Evolutionary conservation across 2,888 invertebrate species (phyloP).

Genomic region (Saturnia japonica): DNA sequence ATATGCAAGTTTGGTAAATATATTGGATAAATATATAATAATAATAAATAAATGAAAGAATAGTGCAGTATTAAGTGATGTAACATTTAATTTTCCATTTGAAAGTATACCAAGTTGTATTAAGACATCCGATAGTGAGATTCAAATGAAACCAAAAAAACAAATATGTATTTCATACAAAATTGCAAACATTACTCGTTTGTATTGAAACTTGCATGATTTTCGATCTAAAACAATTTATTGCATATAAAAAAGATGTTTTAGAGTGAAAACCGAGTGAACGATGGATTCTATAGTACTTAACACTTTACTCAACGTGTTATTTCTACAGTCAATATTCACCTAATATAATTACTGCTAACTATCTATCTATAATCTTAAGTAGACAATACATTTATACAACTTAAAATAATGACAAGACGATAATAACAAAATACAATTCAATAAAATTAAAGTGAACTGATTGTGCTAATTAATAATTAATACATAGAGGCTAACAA

Average conservation of each 20-base stretch:
- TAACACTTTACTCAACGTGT: conserved; percentile 31
- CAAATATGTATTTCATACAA: conserved; percentile 70
- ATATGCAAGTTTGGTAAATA: no score
- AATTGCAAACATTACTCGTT: conserved; percentile 44
- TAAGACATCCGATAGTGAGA: conserved; percentile 79
- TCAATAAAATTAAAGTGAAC: conserved; percentile 58
- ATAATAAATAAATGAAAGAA: conserved; percentile 37
- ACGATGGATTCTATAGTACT: conserved; percentile 26
- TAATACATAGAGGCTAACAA: conserved; percentile 34
- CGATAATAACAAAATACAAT: conserved; percentile 73
- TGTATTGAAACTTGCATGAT: conserved; percentile 28
- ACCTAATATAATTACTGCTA: conserved; percentile 77
- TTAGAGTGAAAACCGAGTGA: conserved; percentile 31
- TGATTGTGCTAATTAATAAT: conserved; percentile 75
- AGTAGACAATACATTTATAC: conserved; percentile 78
- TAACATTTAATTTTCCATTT: conserved; percentile 82
- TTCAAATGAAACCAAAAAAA: conserved; percentile 79
- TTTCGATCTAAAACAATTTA: conserved; percentile 21
- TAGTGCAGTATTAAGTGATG: conserved; percentile 61
- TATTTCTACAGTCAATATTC: conserved; percentile 63
- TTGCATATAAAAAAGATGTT: conserved; percentile 8
- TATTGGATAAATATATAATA: not conserved
- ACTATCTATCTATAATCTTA: conserved; percentile 63
- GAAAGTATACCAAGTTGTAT: conserved; percentile 80
- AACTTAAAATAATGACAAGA: conserved; percentile 82